Percentiles rank a stretch among this genome's conserved stretches.
Conservation (phyloP, 2,888 invertebrate genomes). For the Xanthostigma xanthostigma region DNA sequence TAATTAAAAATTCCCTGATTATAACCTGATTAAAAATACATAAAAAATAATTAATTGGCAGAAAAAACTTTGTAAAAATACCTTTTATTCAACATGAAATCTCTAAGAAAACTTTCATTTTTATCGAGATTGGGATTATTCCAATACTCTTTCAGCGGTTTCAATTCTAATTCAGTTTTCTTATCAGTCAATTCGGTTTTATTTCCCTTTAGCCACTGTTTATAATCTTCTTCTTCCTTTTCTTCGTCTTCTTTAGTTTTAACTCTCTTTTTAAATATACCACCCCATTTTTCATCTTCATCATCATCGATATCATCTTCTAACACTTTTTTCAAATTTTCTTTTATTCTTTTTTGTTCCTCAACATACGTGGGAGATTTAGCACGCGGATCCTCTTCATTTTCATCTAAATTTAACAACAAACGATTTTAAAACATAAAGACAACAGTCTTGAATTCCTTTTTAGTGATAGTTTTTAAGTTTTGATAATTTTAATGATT, state of each 20-base stretch:
- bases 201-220: constrained; percentile 70
- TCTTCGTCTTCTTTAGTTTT: constrained; percentile 37
- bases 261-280: constrained; percentile 35
- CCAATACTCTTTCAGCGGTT: constrained; percentile 73
- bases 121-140: constrained; percentile 63
- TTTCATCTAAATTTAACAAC: constrained; percentile 13
- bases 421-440: background rate
- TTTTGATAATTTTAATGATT: no score
- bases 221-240: constrained; percentile 43
- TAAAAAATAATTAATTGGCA: background rate
- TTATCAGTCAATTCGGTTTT: constrained; percentile 40
- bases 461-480: no score
- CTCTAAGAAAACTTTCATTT: constrained; percentile 78
- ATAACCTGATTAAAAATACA: no score
- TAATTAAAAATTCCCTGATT: no score
- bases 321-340: constrained; percentile 41
- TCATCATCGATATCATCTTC: constrained; percentile 37
- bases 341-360: constrained; percentile 49
- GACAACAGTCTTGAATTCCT: no score
- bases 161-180: constrained; percentile 45
- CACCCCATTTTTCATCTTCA: constrained; percentile 33
- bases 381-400: constrained; percentile 16
- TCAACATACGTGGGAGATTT: constrained; percentile 42
- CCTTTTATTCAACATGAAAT: constrained; percentile 81
- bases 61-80: constrained; percentile 18